A percentile compares a stretch with the other conserved stretches of the same genome.
These are phyloP conservation scores for Griposia aprilina DNA, from an alignment of 2,888 invertebrate genomes.

Conservation along the genomic window DNA sequence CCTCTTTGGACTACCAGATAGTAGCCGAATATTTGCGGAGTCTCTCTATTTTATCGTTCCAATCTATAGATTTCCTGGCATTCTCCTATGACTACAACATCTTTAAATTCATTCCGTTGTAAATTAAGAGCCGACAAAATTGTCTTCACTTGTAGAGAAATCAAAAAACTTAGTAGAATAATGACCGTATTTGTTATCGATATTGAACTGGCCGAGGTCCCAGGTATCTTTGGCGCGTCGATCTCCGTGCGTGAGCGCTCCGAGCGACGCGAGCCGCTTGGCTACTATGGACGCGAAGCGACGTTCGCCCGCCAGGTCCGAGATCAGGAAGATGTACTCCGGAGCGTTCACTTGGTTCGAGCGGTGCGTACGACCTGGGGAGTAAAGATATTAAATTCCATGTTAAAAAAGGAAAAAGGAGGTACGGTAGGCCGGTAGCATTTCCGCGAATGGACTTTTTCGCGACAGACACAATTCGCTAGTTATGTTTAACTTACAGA, in stretches of 20 bases:
- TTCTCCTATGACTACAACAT: not conserved
- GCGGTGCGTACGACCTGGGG: slow-evolving; percentile 96
- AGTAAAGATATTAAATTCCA: not conserved
- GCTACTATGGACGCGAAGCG: slow-evolving; percentile 99
- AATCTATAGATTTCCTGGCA: not conserved
- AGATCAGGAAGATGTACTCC: slow-evolving; percentile 99
- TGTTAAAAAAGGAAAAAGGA: not conserved
- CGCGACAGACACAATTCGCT: not conserved
- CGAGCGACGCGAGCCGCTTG: slow-evolving; percentile 98
- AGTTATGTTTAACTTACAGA: too few relatives aligned
- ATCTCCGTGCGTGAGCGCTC: slow-evolving; percentile 99
- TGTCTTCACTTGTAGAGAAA: not conserved
- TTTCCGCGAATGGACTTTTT: not conserved
- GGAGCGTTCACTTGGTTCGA: slow-evolving; percentile 99
- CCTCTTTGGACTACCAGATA: too few relatives aligned
- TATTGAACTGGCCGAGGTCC: slow-evolving; percentile 99
- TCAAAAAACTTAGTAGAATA: not conserved
- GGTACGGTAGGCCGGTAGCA: not conserved
- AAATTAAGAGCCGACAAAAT: not conserved
- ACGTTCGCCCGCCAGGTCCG: slow-evolving; percentile 99
- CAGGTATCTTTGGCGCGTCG: slow-evolving; percentile 98
- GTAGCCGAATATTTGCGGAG: too few relatives aligned
- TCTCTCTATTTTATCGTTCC: too few relatives aligned
- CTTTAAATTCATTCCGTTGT: not conserved
- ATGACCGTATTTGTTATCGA: slow-evolving; percentile 96